Evolutionary conservation across 30 jellyfish, hydroid and myxozoan species (phyloP).

Genomic region (Turritopsis dohrnii): DNA sequence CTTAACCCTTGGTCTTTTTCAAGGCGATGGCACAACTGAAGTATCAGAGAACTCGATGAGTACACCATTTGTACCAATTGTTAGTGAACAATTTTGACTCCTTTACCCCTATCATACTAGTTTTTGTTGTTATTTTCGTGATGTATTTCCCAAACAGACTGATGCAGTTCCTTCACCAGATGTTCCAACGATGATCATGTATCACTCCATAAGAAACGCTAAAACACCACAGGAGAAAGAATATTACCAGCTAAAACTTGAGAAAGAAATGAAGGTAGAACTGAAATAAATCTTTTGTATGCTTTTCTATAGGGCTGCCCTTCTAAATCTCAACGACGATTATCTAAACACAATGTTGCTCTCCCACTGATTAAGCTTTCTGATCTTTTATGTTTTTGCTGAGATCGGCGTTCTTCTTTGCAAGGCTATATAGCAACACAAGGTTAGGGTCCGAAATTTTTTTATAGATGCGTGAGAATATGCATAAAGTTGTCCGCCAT

Average conservation of each 20-base stretch:
- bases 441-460: background rate
- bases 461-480: conserved; percentile 54
- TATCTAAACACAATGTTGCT: background rate
- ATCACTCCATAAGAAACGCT: conserved; percentile 42
- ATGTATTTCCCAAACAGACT: conserved; percentile 31
- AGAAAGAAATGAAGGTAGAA: conserved; percentile 29
- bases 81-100: background rate
- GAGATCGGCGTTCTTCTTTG: background rate
- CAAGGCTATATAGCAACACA: background rate
- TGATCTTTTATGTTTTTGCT: background rate
- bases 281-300: background rate
- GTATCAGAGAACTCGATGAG: background rate
- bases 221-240: conserved; percentile 38
- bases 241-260: conserved; percentile 17
- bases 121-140: background rate
- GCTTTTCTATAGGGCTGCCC: background rate
- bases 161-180: conserved; percentile 98
- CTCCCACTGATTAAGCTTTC: background rate
- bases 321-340: background rate
- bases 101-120: background rate
- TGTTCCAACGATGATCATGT: conserved; percentile 59
- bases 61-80: background rate
- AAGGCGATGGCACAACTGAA: conserved; percentile 35
- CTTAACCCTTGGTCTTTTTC: conserved; percentile 53
- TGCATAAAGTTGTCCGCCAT: conserved; percentile 47